Base-by-base conservation (phyloP, 2,113 vertebrate species). In the Talpa occidentalis region DNA sequence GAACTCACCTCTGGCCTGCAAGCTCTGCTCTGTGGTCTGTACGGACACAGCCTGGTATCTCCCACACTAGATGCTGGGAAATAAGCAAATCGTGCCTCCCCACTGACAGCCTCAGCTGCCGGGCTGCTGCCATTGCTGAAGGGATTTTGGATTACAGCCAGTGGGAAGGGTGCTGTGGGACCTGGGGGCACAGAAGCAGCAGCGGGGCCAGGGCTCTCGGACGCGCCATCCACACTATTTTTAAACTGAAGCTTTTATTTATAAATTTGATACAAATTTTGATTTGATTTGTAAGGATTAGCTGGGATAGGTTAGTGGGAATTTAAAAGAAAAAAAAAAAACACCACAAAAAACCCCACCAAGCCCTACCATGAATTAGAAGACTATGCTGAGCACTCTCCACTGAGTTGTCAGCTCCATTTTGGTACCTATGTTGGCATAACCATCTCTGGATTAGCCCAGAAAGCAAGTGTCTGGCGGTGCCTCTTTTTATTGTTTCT, bases 71-170 rank as follows among this genome's bases (percentile, higher is more conserved):
- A 98, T 0, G 99, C 98, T 2, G 99, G 99, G 96, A 99, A 99
- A 96, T 99, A 99, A 64, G 99, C 98, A 78, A 99, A 99, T 47
- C 98, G 98, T 22, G 99, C 98, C 98, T 99, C 99, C 35, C 99
- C 99, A 66, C 99, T 98, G 97, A 98, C 98, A 7, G 98, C 97
- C 77, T 99, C 99, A 4, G 98, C 98, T 10, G 98, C 98, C 4
- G 99, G 98, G 97, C 99, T 99, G 92, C 99, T 99, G 84, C 98
- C 99, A 99, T 99, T 99, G 97, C 99, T 99, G 98, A 99, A 99
- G 73, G 99, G 98, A 96, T 99, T 99, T 97, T 99, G 99, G 98
- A 99, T 99, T 96, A 99, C 99, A 73, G 99, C 99, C 99, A n/a
- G n/a, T 99, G 97, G 56, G 56, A 73, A 66, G 72, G n/a, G n/a